Evolutionary conservation across 2,888 invertebrate species (phyloP), one percentile per base, ranked within the genome.

Genomic region (Lordiphosa fenestrarum): DNA sequence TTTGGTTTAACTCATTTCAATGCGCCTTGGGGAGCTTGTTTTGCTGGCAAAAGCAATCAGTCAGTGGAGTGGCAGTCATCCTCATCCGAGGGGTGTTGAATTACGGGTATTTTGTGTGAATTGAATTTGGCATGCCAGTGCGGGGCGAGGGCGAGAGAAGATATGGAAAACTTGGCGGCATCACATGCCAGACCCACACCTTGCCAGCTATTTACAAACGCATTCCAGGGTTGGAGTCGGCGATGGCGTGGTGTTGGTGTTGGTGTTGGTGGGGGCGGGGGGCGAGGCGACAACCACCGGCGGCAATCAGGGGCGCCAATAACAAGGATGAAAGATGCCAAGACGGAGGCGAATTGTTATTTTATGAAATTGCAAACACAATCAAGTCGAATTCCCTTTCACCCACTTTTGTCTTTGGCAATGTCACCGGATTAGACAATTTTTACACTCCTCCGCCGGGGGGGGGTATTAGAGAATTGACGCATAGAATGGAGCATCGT

Each of bases 331-430:
- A 52, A 48, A 38, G 56, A 49, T 57, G 60, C 60, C 38, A 42
- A 51, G 51, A 13, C 40, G 47, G 33, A 44, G 47, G 49, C 23
- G 64, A 78, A 73, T 84, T 78, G 84, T 84, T 78, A 78, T 78
- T 82, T 78, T 78, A 84, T 78, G 83, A 78, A 78, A 78, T 78
- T 84, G 84, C 77, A 78, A 78, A 84, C 82, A 78, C 82, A 78
- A 84, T 84, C 77, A 76, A 80, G 84, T 80, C 69, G 80, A 50
- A 63, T 63, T 63, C 66, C 61, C 41, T 21, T 30, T 23, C 63
- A 44, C 63, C 63, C 57, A 66, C 54, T 53, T 57, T 61, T 60
- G 57, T 61, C 62, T 51, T 56, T 54, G 41, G 58, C 51, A 56
- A 56, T 65, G 63, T 65, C 63, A 57, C 66, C 46, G 30, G 30